A percentile compares a stretch with the other conserved stretches of the same genome.
These are phyloP conservation scores for Sparus aurata DNA, from an alignment of 2,797 vertebrate genomes.

Conservation along the genomic window DNA sequence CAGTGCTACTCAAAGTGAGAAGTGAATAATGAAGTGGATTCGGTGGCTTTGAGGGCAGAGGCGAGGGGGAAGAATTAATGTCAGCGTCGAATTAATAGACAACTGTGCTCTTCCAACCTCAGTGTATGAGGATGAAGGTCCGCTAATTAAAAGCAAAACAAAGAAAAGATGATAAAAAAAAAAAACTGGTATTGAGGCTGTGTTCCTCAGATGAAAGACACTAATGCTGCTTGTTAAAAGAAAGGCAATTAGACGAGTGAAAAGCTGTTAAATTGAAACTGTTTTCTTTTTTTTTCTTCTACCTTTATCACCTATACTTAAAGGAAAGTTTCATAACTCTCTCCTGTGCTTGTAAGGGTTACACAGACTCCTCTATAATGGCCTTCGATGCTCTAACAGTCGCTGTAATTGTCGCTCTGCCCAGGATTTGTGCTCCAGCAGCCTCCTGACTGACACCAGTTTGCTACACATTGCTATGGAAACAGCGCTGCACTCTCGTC, in stretches of 20 bases:
- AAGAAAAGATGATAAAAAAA: conserved; percentile 66
- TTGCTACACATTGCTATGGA: conserved; percentile 71
- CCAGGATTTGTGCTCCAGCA: conserved; percentile 49
- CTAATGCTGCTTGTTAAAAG: conserved; percentile 64
- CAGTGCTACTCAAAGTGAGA: conserved; percentile 33
- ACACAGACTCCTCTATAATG: conserved; percentile 46
- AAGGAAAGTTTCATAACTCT: conserved; percentile 19
- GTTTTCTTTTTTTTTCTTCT: conserved; percentile 37
- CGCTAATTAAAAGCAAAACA: conserved; percentile 80
- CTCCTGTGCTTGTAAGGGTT: conserved; percentile 23
- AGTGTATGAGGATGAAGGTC: conserved; percentile 46
- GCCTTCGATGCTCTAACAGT: conserved; percentile 68
- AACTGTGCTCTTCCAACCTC: conserved; percentile 40
- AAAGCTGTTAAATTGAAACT: conserved; percentile 63
- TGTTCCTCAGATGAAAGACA: conserved; percentile 71
- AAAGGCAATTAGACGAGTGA: conserved; percentile 58
- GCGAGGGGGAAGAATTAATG: conserved; percentile 56
- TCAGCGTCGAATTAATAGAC: conserved; percentile 64
- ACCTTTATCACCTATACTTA: conserved; percentile 36
- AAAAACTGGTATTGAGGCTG: conserved; percentile 48
- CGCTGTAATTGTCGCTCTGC: conserved; percentile 66
- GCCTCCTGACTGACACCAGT: conserved; percentile 44
- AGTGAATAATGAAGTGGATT: conserved; percentile 62
- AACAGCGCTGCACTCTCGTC: conserved; percentile 64
- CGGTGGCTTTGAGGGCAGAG: conserved; percentile 41